phyloP scores from a whole-genome alignment of 2,797 vertebrate genomes.

The Tapirus indicus region DNA sequence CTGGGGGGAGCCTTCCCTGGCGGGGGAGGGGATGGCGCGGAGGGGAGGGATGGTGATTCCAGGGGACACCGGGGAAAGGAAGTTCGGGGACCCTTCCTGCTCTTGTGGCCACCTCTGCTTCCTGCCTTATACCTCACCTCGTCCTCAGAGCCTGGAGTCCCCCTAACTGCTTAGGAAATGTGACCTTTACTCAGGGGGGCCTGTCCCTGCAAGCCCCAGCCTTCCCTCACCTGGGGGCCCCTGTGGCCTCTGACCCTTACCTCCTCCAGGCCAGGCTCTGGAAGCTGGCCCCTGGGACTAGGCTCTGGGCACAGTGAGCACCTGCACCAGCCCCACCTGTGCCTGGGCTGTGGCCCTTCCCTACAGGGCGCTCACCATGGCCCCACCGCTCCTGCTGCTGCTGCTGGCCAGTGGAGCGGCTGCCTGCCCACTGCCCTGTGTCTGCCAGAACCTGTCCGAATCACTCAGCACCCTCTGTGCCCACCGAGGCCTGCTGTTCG shows the following conservation, averaged over 20 bases:
- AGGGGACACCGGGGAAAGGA: constrained; percentile 64
- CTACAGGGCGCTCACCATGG: constrained; percentile 84
- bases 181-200: constrained; percentile 57
- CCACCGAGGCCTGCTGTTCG: constrained; percentile 96
- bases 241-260: not conserved
- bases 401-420: constrained; percentile 87
- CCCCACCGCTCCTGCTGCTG: constrained; percentile 85
- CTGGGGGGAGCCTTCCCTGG: not conserved
- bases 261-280: not conserved
- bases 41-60: constrained; percentile 16
- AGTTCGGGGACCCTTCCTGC: constrained; percentile 80
- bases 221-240: not conserved
- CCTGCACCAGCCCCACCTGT: constrained; percentile 67
- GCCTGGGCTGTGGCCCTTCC: constrained; percentile 71
- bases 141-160: constrained; percentile 11
- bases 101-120: constrained; percentile 71
- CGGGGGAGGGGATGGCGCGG: not conserved
- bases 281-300: constrained; percentile 36
- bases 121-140: constrained; percentile 72
- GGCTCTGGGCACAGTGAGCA: constrained; percentile 50
- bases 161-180: constrained; percentile 53
- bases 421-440: constrained; percentile 95
- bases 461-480: constrained; percentile 96
- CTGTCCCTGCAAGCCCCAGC: constrained; percentile 50
- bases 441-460: constrained; percentile 96